These are phyloP conservation scores for Platycercus adscitus DNA, from an alignment of 2,113 vertebrate genomes.

Conservation along the genomic window DNA sequence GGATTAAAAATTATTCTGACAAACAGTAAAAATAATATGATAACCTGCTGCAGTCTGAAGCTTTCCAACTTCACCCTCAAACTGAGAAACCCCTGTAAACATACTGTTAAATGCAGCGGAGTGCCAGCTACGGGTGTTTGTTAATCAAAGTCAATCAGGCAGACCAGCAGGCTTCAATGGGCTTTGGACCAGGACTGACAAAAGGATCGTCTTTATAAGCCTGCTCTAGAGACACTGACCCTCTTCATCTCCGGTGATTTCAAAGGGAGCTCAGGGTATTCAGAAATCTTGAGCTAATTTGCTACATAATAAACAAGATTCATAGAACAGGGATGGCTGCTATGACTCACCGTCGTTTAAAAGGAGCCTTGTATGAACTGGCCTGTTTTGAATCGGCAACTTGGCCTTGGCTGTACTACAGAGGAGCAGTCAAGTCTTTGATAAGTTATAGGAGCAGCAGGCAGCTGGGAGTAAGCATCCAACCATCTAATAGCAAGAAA, in stretches of 20 bases:
- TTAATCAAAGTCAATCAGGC: slow-evolving; percentile 4
- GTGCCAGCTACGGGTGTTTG: neutral
- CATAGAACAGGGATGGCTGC: slow-evolving; percentile 15
- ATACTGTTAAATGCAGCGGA: neutral
- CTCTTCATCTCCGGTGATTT: neutral
- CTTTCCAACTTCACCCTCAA: neutral
- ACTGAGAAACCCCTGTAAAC: neutral
- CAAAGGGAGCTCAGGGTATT: slow-evolving; percentile 26
- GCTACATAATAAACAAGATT: slow-evolving; percentile 49
- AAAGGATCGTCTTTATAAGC: slow-evolving; percentile 33
- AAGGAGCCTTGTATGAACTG: slow-evolving; percentile 6
- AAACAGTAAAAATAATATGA: neutral
- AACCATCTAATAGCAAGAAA: neutral
- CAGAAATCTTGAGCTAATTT: slow-evolving; percentile 54
- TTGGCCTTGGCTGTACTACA: slow-evolving; percentile 32
- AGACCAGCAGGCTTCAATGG: neutral
- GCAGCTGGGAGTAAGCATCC: slow-evolving; percentile 15
- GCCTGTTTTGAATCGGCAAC: slow-evolving; percentile 15
- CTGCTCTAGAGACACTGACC: slow-evolving; percentile 9
- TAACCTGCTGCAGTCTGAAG: neutral
- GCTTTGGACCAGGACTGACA: slow-evolving; percentile 9
- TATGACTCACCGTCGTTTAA: neutral
- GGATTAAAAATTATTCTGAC: neutral
- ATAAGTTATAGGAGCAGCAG: slow-evolving; percentile 47
- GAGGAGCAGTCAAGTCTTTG: slow-evolving; percentile 38